Conservation (phyloP, 2,888 invertebrate genomes). For the Megalurothrips usitatus region DNA sequence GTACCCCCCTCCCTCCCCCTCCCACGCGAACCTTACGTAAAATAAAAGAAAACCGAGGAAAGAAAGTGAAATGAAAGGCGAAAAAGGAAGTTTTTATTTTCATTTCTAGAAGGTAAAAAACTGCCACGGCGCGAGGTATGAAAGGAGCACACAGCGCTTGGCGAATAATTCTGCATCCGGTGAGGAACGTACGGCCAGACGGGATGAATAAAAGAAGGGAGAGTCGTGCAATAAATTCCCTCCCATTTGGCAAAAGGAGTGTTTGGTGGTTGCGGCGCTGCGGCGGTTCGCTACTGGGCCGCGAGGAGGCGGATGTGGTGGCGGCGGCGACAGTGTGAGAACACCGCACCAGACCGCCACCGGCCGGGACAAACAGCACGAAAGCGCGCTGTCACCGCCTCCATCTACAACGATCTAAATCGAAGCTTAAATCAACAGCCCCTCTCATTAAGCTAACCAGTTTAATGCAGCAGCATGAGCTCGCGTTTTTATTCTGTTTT, state of each 20-base stretch:
- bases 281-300: not conserved
- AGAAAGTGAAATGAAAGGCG: not conserved
- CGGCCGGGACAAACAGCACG: not conserved
- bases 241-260: not conserved
- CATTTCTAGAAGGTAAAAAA: too few relatives aligned
- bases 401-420: not conserved
- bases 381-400: not conserved
- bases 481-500: not conserved
- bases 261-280: not conserved
- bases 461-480: not conserved
- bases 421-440: not conserved
- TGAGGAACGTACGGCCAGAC: not conserved
- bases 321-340: not conserved
- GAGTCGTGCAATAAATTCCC: not conserved
- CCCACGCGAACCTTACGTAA: not conserved
- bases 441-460: not conserved
- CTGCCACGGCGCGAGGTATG: not conserved
- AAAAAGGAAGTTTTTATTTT: not conserved
- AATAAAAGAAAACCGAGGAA: not conserved
- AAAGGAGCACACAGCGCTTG: not conserved
- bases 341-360: not conserved
- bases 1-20: not conserved
- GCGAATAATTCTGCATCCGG: slow-evolving; percentile 11
- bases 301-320: too few relatives aligned
- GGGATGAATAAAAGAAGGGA: not conserved